Evolutionary conservation across 2,113 vertebrate genomes (phyloP).

Genomic region (Pyrgilauda ruficollis): DNA sequence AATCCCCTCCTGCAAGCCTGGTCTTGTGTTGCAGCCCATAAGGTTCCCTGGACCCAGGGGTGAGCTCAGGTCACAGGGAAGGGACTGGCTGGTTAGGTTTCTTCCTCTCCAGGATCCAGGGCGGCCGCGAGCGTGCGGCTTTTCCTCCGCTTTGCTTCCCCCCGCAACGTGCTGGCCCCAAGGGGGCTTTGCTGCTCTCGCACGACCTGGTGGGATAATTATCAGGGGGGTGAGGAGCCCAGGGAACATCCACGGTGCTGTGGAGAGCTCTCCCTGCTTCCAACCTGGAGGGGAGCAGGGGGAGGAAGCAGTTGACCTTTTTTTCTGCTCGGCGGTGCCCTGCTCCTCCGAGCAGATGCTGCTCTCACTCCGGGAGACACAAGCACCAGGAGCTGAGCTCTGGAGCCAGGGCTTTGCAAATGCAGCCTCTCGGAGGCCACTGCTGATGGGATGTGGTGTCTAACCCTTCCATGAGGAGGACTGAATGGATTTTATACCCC

Average conservation of each 20-base stretch:
- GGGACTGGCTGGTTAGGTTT: not conserved
- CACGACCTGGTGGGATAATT: not conserved
- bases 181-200: not conserved
- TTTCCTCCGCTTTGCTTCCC: not conserved
- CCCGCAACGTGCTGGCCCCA: not conserved
- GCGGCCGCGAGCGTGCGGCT: accelerated
- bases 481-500: not conserved
- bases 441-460: not conserved
- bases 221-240: not conserved
- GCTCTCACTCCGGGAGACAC: not conserved
- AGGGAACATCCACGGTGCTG: not conserved
- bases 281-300: not conserved
- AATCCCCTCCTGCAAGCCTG: not conserved
- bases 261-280: not conserved
- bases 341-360: not conserved
- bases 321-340: not conserved
- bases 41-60: not conserved
- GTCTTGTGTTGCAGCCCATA: not conserved
- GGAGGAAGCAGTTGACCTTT: not conserved
- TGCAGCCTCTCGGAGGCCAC: accelerated
- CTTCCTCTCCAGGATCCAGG: not conserved
- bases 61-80: constrained; percentile 25
- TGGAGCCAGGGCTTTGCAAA: not conserved
- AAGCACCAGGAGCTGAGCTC: accelerated
- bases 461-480: accelerated